phyloP scores from a whole-genome alignment of 2,888 invertebrate genomes.

The Actias luna region DNA sequence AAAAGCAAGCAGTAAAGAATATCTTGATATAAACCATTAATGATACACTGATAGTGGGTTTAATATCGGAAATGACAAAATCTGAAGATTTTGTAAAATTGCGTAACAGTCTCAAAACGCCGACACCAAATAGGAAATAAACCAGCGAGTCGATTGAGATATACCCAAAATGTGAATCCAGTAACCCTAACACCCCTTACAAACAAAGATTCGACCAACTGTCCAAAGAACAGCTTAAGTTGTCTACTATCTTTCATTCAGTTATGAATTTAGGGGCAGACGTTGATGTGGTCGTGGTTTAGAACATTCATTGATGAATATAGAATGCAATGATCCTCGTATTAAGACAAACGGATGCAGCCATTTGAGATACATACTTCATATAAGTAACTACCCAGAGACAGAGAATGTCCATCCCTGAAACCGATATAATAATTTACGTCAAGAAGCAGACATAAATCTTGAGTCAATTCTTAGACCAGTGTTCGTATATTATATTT shows the following conservation, averaged over 20 bases:
- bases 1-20: no score
- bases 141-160: no score
- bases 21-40: no score
- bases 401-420: constrained; percentile 22
- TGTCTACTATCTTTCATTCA: neutral
- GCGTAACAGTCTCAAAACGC: no score
- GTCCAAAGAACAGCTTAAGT: neutral
- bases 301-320: constrained; percentile 42
- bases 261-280: neutral
- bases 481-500: neutral
- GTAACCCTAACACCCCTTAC: neutral
- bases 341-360: constrained; percentile 66
- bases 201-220: neutral
- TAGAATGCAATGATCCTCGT: constrained; percentile 40
- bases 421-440: neutral
- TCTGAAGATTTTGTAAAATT: no score
- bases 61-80: no score
- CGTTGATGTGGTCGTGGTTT: constrained; percentile 37
- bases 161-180: no score
- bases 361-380: constrained; percentile 65
- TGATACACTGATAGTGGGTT: no score
- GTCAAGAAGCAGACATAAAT: neutral
- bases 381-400: constrained; percentile 57
- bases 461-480: neutral
- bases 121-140: no score